These are phyloP conservation scores for Suricata suricatta DNA, from an alignment of 2,113 vertebrate species.

Conservation along the genomic window DNA sequence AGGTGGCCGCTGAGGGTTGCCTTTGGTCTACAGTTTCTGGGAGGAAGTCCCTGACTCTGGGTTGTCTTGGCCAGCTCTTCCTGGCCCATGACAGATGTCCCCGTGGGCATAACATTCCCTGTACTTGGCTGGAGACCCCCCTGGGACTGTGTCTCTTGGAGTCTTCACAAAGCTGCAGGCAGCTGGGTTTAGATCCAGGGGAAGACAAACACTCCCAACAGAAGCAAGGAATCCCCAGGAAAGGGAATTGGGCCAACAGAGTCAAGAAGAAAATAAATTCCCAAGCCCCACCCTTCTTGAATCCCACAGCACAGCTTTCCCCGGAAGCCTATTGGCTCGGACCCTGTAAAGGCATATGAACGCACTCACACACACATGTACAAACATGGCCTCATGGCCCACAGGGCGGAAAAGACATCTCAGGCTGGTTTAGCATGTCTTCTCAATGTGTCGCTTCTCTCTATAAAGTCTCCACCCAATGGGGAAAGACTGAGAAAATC, in stretches of 20 bases:
- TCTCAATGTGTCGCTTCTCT: neutral
- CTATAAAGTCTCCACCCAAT: slow-evolving; percentile 22
- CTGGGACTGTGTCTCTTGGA: neutral
- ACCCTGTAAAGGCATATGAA: fast-evolving
- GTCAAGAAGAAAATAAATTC: neutral
- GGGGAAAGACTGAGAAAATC: slow-evolving; percentile 36
- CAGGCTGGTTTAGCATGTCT: neutral
- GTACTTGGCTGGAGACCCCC: neutral
- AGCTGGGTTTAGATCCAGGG: neutral
- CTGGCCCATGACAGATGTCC: neutral
- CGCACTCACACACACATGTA: fast-evolving
- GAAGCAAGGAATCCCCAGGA: neutral
- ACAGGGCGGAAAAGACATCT: neutral
- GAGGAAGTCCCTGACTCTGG: neutral
- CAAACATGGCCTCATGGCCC: neutral
- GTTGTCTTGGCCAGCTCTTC: neutral
- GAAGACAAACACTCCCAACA: neutral
- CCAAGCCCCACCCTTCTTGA: neutral
- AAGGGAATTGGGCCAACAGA: neutral
- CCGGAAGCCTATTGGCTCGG: fast-evolving
- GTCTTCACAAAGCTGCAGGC: neutral
- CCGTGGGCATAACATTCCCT: neutral
- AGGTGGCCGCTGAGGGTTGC: neutral
- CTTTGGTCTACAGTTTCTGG: neutral
- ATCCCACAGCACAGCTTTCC: neutral